phyloP scores from a whole-genome alignment of 1,140 invertebrate genomes.

The Drosophila parvula region DNA sequence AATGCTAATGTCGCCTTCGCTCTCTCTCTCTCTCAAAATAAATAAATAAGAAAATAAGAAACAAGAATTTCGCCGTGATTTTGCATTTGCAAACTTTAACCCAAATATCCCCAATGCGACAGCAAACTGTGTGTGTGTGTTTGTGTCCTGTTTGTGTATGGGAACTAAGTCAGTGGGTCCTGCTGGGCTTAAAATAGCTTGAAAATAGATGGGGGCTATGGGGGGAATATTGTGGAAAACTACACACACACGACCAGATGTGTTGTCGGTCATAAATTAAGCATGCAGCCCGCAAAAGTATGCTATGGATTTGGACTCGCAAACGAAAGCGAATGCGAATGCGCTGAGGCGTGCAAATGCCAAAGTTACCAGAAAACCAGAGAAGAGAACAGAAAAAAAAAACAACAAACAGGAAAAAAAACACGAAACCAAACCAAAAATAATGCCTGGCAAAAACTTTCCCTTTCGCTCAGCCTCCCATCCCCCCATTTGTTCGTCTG shows the following conservation, averaged over 20 bases:
- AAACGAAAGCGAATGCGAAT: constrained; percentile 34
- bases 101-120: constrained; percentile 44
- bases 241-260: constrained; percentile 13
- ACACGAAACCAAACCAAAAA: constrained; percentile 2
- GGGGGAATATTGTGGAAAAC: constrained; percentile 11
- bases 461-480: background rate
- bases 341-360: constrained; percentile 76
- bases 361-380: constrained; percentile 50
- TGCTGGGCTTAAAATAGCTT: constrained; percentile 39
- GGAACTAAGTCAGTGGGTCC: constrained; percentile 76
- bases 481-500: constrained; percentile 52
- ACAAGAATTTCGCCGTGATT: constrained; percentile 32
- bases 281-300: constrained; percentile 65
- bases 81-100: constrained; percentile 67
- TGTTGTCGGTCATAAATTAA: constrained; percentile 68
- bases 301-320: constrained; percentile 42
- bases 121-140: constrained; percentile 22
- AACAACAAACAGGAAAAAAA: background rate
- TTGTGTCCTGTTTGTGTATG: constrained; percentile 34
- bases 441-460: constrained; percentile 38
- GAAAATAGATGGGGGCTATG: background rate
- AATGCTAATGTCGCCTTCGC: constrained; percentile 30
- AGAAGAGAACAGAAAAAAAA: background rate
- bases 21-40: constrained; percentile 26
- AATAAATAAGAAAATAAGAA: constrained; percentile 26